Base-by-base conservation (phyloP, 2,113 vertebrate species). In the Esox niger region DNA sequence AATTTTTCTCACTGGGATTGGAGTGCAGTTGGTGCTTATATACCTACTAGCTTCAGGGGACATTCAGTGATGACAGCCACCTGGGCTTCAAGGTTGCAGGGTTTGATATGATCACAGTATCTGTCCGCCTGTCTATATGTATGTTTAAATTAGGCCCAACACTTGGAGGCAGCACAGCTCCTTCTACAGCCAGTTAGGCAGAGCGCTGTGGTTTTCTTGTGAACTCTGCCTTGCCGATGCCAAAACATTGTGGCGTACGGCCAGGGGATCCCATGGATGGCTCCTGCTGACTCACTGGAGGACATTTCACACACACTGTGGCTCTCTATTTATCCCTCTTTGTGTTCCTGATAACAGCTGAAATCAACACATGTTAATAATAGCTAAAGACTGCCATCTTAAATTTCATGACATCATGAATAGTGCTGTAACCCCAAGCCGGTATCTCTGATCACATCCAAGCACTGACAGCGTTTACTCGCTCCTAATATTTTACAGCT, bases 201-300 rank as follows among this genome's bases (percentile, higher is more conserved):
- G 78, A 38, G 47, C 47, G 66, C 46, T 55, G 64, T 46, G 29
- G 38, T 35, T 62, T 46, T 60, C 62, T 68, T 74, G 55, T 68
- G 63, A 71, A 76, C 60, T 73, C 73, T 25, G 78, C 66, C 66
- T 29, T 25, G 54, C 70, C 71, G n/a, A n/a, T n/a, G 71, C 69
- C 76, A 5, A 70, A 69, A 64, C 47, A 58, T n/a, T 0, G 9
- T 69, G 69, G 69, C 70, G 26, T 4, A 0, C 6, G 11, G 68
- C 75, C 83, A 88, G 71, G 62, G 56, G 68, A 81, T 77, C 72
- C 71, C 72, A 35, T 21, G 75, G 73, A 82, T 68, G 65, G 62
- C 32, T 30, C 35, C 20, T 13, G 71, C 82, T 78, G 86, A 88
- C 67, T 83, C 71, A 82, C 64, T 63, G 70, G 73, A 75, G 71